Percentiles rank a stretch among this genome's conserved stretches.
Conservation (phyloP, 2,113 vertebrate species). For the Seriola quinqueradiata region DNA sequence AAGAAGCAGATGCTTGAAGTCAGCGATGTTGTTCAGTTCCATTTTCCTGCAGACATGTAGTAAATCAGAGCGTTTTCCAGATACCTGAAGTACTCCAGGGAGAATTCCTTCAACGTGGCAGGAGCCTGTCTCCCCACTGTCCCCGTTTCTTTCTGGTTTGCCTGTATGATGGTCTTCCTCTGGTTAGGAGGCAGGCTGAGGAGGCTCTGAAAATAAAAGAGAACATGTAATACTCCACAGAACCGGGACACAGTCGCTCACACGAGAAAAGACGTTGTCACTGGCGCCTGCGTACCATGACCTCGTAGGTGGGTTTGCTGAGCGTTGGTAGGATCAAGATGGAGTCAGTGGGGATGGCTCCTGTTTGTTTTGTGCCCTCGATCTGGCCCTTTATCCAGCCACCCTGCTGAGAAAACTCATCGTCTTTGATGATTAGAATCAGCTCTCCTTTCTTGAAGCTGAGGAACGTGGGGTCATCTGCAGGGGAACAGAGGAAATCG, state of each 20-base stretch:
- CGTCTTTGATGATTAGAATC: conserved; percentile 87
- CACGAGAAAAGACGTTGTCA: neutral
- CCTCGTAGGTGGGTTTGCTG: conserved; percentile 89
- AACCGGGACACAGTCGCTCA: neutral
- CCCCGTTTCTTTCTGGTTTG: conserved; percentile 66
- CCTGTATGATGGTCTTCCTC: conserved; percentile 81
- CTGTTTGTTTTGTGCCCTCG: conserved; percentile 85
- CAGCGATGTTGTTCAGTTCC: neutral
- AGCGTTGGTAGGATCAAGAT: conserved; percentile 89
- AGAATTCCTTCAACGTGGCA: conserved; percentile 92
- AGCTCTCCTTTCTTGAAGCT: conserved; percentile 93
- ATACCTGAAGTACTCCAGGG: conserved; percentile 93
- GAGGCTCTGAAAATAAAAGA: conserved; percentile 85
- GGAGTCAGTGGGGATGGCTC: conserved; percentile 86
- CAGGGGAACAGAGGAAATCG: neutral
- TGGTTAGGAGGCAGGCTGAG: conserved; percentile 93
- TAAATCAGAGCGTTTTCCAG: neutral
- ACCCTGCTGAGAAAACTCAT: conserved; percentile 81
- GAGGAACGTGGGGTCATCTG: conserved; percentile 90
- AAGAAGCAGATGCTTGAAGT: neutral
- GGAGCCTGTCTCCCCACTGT: conserved; percentile 80
- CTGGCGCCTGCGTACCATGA: conserved; percentile 86
- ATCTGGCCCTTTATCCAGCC: conserved; percentile 89
- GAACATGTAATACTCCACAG: neutral
- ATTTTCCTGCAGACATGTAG: neutral